phyloP scores from a whole-genome alignment of 2,797 vertebrate species.

The Knipowitschia caucasica region DNA sequence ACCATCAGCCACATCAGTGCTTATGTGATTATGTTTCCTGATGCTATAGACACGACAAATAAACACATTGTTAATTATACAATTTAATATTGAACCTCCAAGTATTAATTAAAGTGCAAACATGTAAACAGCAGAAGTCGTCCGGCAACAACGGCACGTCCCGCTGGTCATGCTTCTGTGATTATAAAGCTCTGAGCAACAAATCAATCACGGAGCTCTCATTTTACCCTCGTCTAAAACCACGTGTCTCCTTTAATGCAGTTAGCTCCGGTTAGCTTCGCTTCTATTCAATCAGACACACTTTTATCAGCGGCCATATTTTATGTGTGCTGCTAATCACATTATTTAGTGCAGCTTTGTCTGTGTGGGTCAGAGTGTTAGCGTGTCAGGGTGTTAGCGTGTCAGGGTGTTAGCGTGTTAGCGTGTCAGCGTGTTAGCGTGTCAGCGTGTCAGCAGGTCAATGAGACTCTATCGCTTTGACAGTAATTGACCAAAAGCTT shows the following conservation, averaged over 20 bases:
- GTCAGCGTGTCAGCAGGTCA: constrained; percentile 41
- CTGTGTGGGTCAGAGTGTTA: constrained; percentile 18
- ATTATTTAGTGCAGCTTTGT: not conserved
- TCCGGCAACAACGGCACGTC: not conserved
- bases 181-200: constrained; percentile 23
- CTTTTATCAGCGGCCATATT: constrained; percentile 1
- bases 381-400: constrained; percentile 37
- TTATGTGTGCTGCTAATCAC: constrained; percentile 1
- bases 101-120: not conserved
- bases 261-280: constrained; percentile 21
- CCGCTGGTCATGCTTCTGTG: constrained; percentile 16
- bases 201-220: constrained; percentile 35
- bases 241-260: constrained; percentile 19
- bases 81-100: not conserved
- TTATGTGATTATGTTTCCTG: not conserved
- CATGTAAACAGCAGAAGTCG: not conserved
- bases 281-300: constrained; percentile 16
- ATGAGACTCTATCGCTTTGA: constrained; percentile 23
- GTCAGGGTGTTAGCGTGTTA: constrained; percentile 36
- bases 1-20: no score
- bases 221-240: constrained; percentile 35
- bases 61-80: not conserved
- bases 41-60: not conserved
- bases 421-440: no score
- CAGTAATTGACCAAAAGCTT: constrained; percentile 7